phyloP scores from a whole-genome alignment of 2,113 vertebrate species.

The Suncus etruscus region DNA sequence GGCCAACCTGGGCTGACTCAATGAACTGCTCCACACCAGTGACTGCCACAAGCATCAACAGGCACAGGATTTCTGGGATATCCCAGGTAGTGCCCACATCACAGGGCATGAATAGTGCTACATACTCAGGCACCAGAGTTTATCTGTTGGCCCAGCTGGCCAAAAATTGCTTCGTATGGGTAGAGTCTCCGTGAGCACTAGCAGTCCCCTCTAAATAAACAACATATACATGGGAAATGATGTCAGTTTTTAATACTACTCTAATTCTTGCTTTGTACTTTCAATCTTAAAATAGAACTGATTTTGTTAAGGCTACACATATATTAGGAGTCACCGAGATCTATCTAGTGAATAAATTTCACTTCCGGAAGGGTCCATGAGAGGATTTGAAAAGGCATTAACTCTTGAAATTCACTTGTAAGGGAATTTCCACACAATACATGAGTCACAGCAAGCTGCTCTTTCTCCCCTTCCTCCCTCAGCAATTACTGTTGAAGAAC shows the following conservation, averaged over 20 bases:
- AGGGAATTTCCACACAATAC: constrained; percentile 27
- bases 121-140: too few relatives aligned
- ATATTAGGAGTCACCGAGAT: neutral
- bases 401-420: neutral
- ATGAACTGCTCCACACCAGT: too few relatives aligned
- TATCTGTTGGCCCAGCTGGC: too few relatives aligned
- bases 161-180: too few relatives aligned
- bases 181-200: too few relatives aligned
- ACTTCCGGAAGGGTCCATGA: neutral
- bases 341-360: neutral
- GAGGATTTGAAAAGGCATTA: constrained; percentile 15
- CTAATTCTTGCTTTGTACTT: neutral
- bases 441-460: constrained; percentile 28
- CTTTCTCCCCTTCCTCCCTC: neutral
- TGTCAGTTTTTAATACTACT: constrained; percentile 8
- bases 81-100: too few relatives aligned
- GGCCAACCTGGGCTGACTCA: too few relatives aligned
- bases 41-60: too few relatives aligned
- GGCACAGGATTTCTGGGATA: too few relatives aligned
- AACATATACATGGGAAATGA: constrained; percentile 9
- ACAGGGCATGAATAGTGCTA: too few relatives aligned
- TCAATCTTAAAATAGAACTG: constrained; percentile 41
- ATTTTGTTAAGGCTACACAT: constrained; percentile 15
- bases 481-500: neutral
- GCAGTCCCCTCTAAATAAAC: neutral